phyloP scores from a whole-genome alignment of 2,797 vertebrate genomes.

The Scolopax bukidnonensis region DNA sequence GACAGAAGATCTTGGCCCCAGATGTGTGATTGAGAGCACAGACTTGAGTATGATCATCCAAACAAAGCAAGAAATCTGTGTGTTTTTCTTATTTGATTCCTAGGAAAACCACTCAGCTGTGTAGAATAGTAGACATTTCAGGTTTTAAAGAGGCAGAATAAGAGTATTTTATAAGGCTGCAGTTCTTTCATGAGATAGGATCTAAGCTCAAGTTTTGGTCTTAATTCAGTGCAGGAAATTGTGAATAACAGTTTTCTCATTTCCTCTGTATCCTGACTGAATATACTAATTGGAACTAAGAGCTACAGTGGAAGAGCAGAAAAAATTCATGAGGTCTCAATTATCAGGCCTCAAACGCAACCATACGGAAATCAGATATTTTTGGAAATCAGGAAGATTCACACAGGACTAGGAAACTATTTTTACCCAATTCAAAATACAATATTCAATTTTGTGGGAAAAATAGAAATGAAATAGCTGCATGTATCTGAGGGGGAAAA shows the following conservation, averaged over 20 bases:
- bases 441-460: not conserved
- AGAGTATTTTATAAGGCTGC: not conserved
- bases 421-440: not conserved
- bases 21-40: not conserved
- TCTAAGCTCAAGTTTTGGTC: not conserved
- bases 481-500: not conserved
- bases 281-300: not conserved
- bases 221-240: not conserved
- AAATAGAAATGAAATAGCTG: not conserved
- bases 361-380: not conserved
- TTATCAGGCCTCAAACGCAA: not conserved
- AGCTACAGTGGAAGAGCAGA: not conserved
- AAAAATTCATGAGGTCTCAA: not conserved
- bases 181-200: not conserved
- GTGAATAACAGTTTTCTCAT: not conserved
- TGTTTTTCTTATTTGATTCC: not conserved
- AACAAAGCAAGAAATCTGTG: not conserved
- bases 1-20: too few species aligned
- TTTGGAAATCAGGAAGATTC: not conserved
- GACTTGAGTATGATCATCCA: not conserved
- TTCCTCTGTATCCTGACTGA: not conserved
- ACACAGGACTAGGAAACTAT: not conserved
- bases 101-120: not conserved
- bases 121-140: not conserved
- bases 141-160: not conserved